phyloP scores from a whole-genome alignment of 2,888 invertebrate species.

The Nasonovia ribisnigri region DNA sequence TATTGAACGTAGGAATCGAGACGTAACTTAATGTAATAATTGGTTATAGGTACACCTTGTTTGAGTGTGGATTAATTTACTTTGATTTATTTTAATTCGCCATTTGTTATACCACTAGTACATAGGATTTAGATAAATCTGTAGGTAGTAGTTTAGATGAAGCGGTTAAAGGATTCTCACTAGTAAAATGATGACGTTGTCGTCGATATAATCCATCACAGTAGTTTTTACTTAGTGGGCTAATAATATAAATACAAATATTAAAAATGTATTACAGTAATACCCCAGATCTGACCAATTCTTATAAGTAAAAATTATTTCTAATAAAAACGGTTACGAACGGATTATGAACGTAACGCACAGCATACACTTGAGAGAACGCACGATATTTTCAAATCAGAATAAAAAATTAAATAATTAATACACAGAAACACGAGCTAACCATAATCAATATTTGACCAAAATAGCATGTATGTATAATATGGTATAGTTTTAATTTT shows the following conservation, averaged over 20 bases:
- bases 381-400: neutral
- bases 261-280: neutral
- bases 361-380: neutral
- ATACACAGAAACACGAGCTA: neutral
- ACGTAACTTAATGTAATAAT: neutral
- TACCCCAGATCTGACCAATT: neutral
- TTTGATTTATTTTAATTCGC: conserved; percentile 1
- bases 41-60: neutral
- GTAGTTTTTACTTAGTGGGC: neutral
- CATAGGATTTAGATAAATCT: neutral
- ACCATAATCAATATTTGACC: neutral
- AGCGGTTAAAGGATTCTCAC: neutral
- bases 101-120: neutral
- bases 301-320: neutral
- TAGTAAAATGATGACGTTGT: neutral
- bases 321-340: neutral
- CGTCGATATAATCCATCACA: neutral
- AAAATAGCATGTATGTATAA: neutral
- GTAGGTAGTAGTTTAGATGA: neutral
- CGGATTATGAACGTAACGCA: neutral
- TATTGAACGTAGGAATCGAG: neutral
- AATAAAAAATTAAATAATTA: neutral
- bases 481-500: neutral
- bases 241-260: neutral
- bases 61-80: conserved; percentile 14